Base-by-base conservation (phyloP, 2,888 invertebrate genomes). In the Aricia artaxerxes region DNA sequence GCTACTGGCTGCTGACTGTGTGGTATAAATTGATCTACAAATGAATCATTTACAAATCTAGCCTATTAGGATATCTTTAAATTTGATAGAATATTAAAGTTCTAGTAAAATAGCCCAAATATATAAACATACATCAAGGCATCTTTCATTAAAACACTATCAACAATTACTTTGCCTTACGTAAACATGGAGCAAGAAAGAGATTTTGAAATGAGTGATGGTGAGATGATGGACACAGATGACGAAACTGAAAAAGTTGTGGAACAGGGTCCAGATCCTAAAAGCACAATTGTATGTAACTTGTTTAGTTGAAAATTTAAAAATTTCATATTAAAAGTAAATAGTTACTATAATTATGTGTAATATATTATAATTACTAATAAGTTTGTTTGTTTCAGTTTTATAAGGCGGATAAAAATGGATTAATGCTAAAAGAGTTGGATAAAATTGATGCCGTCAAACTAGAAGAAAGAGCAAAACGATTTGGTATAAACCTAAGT, bases 141-240 rank as follows among this genome's bases (percentile, higher is more conserved):
- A 4, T 64, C 31, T 11, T 31, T 31, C 9, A 24, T 35, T 16
- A 13, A 69, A 35, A 13, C 13, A 69, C 69, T 7, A 69, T 38
- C 13, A 16, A 69, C 35, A 5, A 35, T 75, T 73, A 57, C 38
- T 44, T 38, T 11, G 38, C 4, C 49, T 78, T 78, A 73, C 31
- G 31, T 78, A 69, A 79, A 80, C 38, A 85, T 84, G 84, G 84
- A 83, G 49, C 89, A 92, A 88, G 94, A 94, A 77, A 89, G 84
- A 85, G 94, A 94, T 83, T 94, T 94, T 84, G 94, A 94, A 92
- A 94, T 94, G 94, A 94, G 93, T 84, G 94, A 93, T 82, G 88
- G 88, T 82, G 87, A 88, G 82, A 94, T 94, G 93, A 78, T 87
- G 79, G 44, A 44, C 44, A 86, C 90, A 78, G 92, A 92, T 83